Conservation (phyloP, 2,797 vertebrate genomes). For the Xerus rutilus region DNA sequence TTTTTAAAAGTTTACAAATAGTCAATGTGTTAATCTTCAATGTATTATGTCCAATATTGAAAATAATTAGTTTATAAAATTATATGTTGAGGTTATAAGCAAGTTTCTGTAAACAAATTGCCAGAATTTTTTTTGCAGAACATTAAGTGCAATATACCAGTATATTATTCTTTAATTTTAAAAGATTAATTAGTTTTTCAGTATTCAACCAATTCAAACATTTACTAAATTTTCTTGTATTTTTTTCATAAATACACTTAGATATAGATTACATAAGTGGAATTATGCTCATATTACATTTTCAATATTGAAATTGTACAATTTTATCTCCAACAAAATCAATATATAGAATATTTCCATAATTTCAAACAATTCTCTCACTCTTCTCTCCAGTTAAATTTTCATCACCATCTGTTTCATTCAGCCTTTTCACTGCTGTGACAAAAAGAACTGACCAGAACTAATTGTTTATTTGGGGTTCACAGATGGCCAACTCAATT, state of each 20-base stretch:
- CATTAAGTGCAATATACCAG: neutral
- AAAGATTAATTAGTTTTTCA: neutral
- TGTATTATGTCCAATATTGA: neutral
- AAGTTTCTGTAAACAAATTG: neutral
- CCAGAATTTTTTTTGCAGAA: neutral
- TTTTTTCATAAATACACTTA: no score
- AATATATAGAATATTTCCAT: neutral
- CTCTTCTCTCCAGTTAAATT: neutral
- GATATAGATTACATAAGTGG: neutral
- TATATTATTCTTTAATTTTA: neutral
- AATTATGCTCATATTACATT: neutral
- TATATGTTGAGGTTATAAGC: neutral
- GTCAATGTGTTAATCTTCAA: neutral
- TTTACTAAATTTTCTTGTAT: neutral
- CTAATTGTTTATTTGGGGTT: no score
- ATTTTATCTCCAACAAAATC: neutral
- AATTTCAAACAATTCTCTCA: neutral
- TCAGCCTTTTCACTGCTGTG: no score
- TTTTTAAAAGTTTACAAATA: neutral
- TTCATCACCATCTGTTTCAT: neutral
- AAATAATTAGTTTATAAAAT: neutral
- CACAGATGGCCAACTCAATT: no score
- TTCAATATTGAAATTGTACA: neutral
- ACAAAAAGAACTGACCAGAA: no score
- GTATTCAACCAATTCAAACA: neutral